Evolutionary conservation across 1,140 invertebrate species (phyloP).

Genomic region (Bombyx mandarina): DNA sequence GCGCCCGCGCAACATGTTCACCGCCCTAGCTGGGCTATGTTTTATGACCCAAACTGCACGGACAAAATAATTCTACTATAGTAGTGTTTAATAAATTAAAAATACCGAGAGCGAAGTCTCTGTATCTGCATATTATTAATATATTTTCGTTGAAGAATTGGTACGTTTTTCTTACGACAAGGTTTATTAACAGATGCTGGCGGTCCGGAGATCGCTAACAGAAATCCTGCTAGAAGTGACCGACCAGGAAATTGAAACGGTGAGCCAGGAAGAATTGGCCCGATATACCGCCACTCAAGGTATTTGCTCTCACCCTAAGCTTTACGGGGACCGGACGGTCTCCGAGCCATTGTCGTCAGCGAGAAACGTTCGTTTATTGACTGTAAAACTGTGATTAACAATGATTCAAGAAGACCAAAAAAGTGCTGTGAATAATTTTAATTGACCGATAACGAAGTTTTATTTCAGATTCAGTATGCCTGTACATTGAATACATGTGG

Average conservation of each 20-base stretch:
- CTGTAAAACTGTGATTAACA: constrained; percentile 32
- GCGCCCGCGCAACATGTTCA: too few species aligned
- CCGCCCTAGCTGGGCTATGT: too few species aligned
- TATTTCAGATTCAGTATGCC: constrained; percentile 60
- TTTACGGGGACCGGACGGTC: constrained; percentile 40
- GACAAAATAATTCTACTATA: too few species aligned
- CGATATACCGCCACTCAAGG: constrained; percentile 68
- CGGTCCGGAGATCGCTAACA: constrained; percentile 88
- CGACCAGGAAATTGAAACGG: constrained; percentile 85
- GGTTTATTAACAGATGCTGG: constrained; percentile 80
- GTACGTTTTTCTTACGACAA: too few species aligned
- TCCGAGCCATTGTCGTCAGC: constrained; percentile 43
- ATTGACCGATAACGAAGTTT: constrained; percentile 57
- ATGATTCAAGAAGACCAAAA: constrained; percentile 1
- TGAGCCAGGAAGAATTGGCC: constrained; percentile 81
- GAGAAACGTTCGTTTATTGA: constrained; percentile 40
- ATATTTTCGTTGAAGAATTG: too few species aligned
- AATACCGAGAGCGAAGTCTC: too few species aligned
- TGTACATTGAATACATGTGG: constrained; percentile 53
- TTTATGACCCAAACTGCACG: too few species aligned
- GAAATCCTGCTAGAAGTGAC: constrained; percentile 95
- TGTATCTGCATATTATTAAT: too few species aligned
- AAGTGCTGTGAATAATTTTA: constrained; percentile 40
- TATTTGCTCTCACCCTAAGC: constrained; percentile 58
- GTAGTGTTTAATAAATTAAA: too few species aligned